A percentile compares a stretch with the other conserved stretches of the same genome.
phyloP scores from a whole-genome alignment of 2,113 vertebrate genomes.

The Spea multiplicata region DNA sequence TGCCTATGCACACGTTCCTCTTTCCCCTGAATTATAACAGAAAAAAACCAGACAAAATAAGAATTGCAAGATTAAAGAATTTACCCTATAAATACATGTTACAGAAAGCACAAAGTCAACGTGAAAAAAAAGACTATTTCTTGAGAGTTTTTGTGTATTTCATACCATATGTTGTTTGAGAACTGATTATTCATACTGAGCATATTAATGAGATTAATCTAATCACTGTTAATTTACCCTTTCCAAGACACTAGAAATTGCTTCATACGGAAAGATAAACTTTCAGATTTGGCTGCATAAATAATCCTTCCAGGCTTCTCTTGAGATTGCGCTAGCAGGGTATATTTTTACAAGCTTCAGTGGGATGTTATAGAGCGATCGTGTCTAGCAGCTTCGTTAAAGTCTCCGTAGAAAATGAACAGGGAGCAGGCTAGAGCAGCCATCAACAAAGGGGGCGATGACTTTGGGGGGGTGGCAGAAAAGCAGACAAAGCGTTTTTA shows the following conservation, averaged over 20 bases:
- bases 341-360: background rate
- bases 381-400: background rate
- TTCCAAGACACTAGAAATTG: conserved; percentile 22
- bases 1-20: too few relatives aligned
- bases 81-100: too few relatives aligned
- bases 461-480: too few relatives aligned
- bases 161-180: conserved; percentile 32
- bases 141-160: conserved; percentile 25
- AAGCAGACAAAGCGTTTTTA: too few relatives aligned
- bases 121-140: too few relatives aligned
- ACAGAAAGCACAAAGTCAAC: too few relatives aligned
- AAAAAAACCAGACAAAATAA: too few relatives aligned
- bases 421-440: background rate
- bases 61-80: too few relatives aligned
- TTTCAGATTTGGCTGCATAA: background rate
- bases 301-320: conserved; percentile 5
- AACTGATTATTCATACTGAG: conserved; percentile 35
- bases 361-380: background rate
- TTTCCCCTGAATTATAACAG: too few relatives aligned
- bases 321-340: background rate
- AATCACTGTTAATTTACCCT: conserved; percentile 29
- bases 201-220: conserved; percentile 43
- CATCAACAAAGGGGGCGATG: too few relatives aligned
- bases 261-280: background rate
- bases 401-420: background rate